Evolutionary conservation across 1,140 invertebrate genomes (phyloP).

Genomic region (Dermatophagoides farinae): DNA sequence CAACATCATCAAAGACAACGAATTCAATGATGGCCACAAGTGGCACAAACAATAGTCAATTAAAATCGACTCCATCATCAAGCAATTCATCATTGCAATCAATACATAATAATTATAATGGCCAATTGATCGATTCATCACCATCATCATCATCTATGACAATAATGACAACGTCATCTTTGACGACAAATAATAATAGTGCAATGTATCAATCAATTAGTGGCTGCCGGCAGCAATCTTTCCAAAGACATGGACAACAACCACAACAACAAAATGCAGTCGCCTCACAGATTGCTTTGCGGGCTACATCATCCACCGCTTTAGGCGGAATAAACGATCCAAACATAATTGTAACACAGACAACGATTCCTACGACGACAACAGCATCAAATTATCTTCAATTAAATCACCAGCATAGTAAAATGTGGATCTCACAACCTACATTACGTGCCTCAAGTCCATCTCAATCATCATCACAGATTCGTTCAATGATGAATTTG

Average conservation of each 20-base stretch:
- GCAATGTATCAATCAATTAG: no score
- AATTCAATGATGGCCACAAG: no score
- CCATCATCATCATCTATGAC: neutral
- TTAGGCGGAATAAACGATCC: neutral
- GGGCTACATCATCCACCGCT: no score
- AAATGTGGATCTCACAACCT: slow-evolving; percentile 9
- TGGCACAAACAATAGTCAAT: neutral
- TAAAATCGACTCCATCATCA: slow-evolving; percentile 3
- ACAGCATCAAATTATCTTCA: neutral
- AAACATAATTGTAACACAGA: neutral
- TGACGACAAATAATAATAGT: neutral
- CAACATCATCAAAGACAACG: no score
- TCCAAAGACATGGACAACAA: neutral
- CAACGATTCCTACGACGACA: neutral
- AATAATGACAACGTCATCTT: neutral
- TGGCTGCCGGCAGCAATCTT: no score
- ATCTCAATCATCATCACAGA: neutral
- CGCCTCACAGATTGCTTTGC: neutral
- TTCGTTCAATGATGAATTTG: slow-evolving; percentile 7
- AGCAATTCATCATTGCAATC: slow-evolving; percentile 4
- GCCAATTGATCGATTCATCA: neutral
- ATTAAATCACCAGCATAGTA: slow-evolving; percentile 6
- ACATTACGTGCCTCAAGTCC: neutral
- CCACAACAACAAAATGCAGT: neutral
- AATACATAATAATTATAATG: neutral